Percentiles rank a stretch among this genome's conserved stretches.
These are phyloP conservation scores for Remorina albescens DNA, from an alignment of 2,797 vertebrate genomes.

Conservation along the genomic window DNA sequence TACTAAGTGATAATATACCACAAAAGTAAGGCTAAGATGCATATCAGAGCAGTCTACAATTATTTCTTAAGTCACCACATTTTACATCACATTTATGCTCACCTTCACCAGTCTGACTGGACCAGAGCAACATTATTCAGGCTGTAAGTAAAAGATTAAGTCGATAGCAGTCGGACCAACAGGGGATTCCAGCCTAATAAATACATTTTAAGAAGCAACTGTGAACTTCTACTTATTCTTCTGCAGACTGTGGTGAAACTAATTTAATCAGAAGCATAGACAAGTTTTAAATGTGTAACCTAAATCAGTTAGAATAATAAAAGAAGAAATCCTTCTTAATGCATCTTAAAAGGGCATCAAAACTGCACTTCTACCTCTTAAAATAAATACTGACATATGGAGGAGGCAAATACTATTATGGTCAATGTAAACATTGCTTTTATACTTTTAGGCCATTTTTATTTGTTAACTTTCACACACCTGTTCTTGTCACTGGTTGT, in stretches of 20 bases:
- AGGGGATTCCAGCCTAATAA: conserved; percentile 67
- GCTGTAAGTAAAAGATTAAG: background rate
- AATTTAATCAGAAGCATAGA: conserved; percentile 30
- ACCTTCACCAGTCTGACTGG: background rate
- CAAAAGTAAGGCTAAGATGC: background rate
- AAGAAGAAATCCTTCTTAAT: conserved; percentile 1
- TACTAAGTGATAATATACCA: too few species aligned
- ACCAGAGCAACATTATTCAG: background rate
- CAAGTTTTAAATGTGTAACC: conserved; percentile 1
- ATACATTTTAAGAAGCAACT: conserved; percentile 71
- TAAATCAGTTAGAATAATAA: conserved; percentile 5
- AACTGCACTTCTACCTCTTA: background rate
- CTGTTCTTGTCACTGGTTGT: background rate
- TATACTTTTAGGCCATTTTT: background rate
- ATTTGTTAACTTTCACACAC: background rate
- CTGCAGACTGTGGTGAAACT: conserved; percentile 65
- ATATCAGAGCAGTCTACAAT: background rate
- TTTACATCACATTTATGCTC: background rate
- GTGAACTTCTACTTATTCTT: conserved; percentile 58
- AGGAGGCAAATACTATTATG: background rate
- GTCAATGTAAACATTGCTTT: background rate
- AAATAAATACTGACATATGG: background rate
- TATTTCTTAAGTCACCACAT: background rate
- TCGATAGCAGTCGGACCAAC: background rate
- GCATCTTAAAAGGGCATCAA: too few species aligned